A percentile compares a stretch with the other conserved stretches of the same genome.
phyloP scores from a whole-genome alignment of 2,113 vertebrate genomes.

The Penelope pileata region DNA sequence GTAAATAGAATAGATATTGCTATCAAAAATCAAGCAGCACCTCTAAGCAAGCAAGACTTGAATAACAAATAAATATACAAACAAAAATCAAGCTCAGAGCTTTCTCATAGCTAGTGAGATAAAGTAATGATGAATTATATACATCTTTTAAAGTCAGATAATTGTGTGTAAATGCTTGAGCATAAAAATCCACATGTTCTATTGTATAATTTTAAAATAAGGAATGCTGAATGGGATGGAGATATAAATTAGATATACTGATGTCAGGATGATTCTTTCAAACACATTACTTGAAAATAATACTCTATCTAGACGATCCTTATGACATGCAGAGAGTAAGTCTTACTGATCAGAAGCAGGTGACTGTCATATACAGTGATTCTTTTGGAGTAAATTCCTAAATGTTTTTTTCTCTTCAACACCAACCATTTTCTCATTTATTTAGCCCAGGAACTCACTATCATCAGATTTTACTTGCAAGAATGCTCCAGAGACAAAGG shows the following conservation, averaged over 20 bases:
- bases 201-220: neutral
- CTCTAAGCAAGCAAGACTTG: neutral
- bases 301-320: neutral
- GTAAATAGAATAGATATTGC: neutral
- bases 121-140: neutral
- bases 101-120: neutral
- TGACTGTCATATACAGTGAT: neutral
- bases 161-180: neutral
- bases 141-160: neutral
- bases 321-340: neutral
- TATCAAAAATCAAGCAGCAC: neutral
- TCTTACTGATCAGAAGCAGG: neutral
- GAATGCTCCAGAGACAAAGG: neutral
- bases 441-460: neutral
- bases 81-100: neutral
- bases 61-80: neutral
- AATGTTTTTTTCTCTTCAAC: neutral
- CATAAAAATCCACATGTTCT: neutral
- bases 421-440: neutral
- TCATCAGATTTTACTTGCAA: neutral
- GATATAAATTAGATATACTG: neutral
- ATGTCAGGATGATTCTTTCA: neutral
- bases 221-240: neutral
- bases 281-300: neutral
- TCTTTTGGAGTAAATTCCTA: neutral